Evolutionary conservation across 2,888 invertebrate species (phyloP).

Genomic region (Fragum whitleyi): DNA sequence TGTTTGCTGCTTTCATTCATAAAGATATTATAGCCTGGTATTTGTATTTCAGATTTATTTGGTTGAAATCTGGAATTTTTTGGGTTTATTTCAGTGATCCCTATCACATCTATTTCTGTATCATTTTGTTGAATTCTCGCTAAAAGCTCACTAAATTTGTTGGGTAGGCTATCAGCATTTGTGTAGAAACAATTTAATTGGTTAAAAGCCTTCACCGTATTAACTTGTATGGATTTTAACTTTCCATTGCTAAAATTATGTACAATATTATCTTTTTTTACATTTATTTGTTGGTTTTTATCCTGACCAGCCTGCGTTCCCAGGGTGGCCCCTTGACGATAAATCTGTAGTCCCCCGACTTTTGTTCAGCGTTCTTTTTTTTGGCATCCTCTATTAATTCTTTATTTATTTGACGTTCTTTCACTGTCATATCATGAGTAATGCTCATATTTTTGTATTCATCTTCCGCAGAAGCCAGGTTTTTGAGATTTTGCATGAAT

Average conservation of each 20-base stretch:
- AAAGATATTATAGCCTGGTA: too few species aligned
- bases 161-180: too few species aligned
- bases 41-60: not conserved
- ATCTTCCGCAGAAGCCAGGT: not conserved
- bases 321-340: slow-evolving; percentile 3
- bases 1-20: too few species aligned
- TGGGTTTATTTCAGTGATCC: too few species aligned
- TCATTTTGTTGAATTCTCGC: too few species aligned
- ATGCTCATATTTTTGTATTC: not conserved
- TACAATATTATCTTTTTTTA: not conserved
- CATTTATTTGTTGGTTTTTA: not conserved
- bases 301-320: not conserved
- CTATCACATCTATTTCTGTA: too few species aligned
- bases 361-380: not conserved
- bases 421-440: slow-evolving; percentile 4
- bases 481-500: slow-evolving; percentile 12
- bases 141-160: too few species aligned
- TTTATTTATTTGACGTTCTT: not conserved
- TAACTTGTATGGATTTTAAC: not conserved
- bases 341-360: not conserved
- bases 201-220: not conserved
- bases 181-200: too few species aligned
- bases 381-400: not conserved
- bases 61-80: not conserved
- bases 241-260: not conserved